A percentile compares a stretch with the other conserved stretches of the same genome.
phyloP scores from a whole-genome alignment of 2,888 invertebrate species.

The Dinocampus coccinellae region DNA sequence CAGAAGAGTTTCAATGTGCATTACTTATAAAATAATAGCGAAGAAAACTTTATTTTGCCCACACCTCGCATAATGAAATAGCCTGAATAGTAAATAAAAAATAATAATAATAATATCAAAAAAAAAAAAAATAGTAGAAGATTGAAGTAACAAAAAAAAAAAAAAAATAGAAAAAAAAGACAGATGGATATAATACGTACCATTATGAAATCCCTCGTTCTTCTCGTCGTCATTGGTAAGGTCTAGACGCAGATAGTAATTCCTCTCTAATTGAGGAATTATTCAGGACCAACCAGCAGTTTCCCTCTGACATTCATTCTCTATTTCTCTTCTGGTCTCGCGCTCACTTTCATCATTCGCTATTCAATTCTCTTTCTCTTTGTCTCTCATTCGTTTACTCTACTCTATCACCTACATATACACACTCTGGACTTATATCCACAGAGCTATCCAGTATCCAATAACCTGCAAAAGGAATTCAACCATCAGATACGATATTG shows the following conservation, averaged over 20 bases:
- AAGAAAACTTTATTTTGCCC: not conserved
- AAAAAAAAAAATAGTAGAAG: not conserved
- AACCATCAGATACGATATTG: conserved; percentile 39
- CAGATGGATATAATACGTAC: not conserved
- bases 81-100: conserved; percentile 21
- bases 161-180: not conserved
- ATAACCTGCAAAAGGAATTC: conserved; percentile 36
- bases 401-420: conserved; percentile 18
- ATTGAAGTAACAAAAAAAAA: conserved; percentile 19
- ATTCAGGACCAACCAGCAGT: conserved; percentile 42
- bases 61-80: conserved; percentile 30
- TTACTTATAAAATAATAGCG: not conserved
- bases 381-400: not conserved
- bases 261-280: conserved; percentile 53
- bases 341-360: conserved; percentile 11
- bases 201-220: conserved; percentile 10
- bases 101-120: conserved; percentile 25
- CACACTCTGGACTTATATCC: not conserved
- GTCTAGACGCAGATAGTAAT: conserved; percentile 47
- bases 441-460: conserved; percentile 4
- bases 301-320: conserved; percentile 17
- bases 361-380: not conserved
- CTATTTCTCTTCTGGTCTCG: conserved; percentile 13
- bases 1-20: not conserved
- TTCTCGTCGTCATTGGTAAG: conserved; percentile 27